phyloP scores from a whole-genome alignment of 2,888 invertebrate genomes.

The Galeruca laticollis region DNA sequence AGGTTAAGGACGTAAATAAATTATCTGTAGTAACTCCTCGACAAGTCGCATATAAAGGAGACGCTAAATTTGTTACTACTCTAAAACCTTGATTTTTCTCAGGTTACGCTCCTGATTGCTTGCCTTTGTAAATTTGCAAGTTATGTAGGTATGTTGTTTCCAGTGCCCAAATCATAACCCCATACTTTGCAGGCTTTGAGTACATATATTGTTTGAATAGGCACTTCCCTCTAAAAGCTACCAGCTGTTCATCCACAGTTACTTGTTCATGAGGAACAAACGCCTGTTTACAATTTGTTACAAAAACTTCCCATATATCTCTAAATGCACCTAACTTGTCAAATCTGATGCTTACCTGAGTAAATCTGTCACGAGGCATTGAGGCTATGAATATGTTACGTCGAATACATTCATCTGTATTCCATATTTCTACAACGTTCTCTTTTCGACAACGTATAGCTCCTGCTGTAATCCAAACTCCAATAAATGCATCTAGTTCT shows the following conservation, averaged over 20 bases:
- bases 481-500: too few relatives aligned
- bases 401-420: conserved; percentile 5
- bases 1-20: background rate
- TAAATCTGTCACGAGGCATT: conserved; percentile 6
- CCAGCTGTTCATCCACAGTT: conserved; percentile 38
- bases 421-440: too few relatives aligned
- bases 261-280: conserved; percentile 4
- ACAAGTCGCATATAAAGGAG: background rate
- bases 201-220: conserved; percentile 40
- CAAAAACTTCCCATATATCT: too few relatives aligned
- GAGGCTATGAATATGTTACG: conserved; percentile 15
- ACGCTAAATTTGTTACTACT: too few relatives aligned
- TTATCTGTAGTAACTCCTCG: background rate
- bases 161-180: too few relatives aligned
- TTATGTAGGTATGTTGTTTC: too few relatives aligned
- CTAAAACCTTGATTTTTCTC: background rate
- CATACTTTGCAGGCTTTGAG: conserved; percentile 30
- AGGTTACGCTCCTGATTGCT: too few relatives aligned
- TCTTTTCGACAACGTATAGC: too few relatives aligned
- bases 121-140: too few relatives aligned
- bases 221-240: conserved; percentile 33
- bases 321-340: too few relatives aligned
- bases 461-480: too few relatives aligned
- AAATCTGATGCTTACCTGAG: background rate
- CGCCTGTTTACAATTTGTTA: background rate